Conservation (phyloP, 2,888 invertebrate species). For the Euplexia lucipara region DNA sequence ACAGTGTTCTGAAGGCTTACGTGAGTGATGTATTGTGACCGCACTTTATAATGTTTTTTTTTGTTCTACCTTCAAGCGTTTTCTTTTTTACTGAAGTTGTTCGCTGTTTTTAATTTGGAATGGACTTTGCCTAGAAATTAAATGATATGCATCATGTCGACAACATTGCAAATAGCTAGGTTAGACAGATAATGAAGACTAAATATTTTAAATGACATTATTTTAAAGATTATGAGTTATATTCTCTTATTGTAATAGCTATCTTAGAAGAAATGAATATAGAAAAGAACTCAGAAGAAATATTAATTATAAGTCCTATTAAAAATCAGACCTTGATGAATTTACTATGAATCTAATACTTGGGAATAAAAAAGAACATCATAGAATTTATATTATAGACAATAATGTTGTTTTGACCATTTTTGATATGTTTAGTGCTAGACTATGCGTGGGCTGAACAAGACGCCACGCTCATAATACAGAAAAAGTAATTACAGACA, state of each 20-base stretch:
- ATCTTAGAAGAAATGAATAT: no score
- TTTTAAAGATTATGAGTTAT: no score
- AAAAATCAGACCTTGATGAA: no score
- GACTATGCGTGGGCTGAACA: slow-evolving; percentile 9
- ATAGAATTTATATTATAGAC: slow-evolving; percentile 2
- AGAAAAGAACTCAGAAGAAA: not conserved
- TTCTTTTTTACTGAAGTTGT: not conserved
- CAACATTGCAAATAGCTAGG: no score
- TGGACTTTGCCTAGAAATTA: not conserved
- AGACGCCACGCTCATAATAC: slow-evolving; percentile 8
- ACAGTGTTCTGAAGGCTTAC: slow-evolving; percentile 46
- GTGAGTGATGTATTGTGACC: slow-evolving; percentile 25
- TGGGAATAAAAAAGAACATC: not conserved
- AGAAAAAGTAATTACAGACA: slow-evolving; percentile 30
- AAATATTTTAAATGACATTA: no score
- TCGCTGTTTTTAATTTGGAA: not conserved
- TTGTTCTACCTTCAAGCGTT: not conserved
- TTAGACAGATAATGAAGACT: no score
- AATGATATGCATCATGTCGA: no score
- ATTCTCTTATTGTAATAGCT: no score
- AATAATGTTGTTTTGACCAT: slow-evolving; percentile 28
- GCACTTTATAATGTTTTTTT: not conserved
- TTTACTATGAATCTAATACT: not conserved
- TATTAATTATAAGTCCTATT: no score
- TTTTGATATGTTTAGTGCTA: slow-evolving; percentile 13